Base-by-base conservation (phyloP, 1,140 invertebrate genomes). In the Ericerus pela region DNA sequence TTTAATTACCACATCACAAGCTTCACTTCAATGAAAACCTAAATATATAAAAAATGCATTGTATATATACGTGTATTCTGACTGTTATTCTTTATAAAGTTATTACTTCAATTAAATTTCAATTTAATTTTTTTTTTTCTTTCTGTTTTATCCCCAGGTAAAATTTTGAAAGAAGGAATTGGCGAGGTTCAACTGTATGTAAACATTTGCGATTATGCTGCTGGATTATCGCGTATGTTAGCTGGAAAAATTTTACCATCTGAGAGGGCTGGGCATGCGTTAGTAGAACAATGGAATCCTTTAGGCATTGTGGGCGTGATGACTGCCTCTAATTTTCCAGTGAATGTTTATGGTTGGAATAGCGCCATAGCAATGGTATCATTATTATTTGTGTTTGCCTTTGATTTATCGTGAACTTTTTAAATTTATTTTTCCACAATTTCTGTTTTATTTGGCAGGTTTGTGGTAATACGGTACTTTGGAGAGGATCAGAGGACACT, bases 311-410 rank as follows among this genome's bases (percentile, higher is more conserved):
- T 99, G 54, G 95, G 94, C 16, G 82, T 99, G 37, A 99, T 99
- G 61, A 87, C 88, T n/a, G 96, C 96, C 1, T 99, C 97, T 67
- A 99, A 99, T 70, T 99, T 99, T 70, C 96, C 96, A 0, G 82
- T 92, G 28, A 96, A 96, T 29, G 95, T 99, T 26, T 99, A 91
- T 70, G 96, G 96, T 1, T 99, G 96, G 96, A 99, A 99, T 67
- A 89, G 85, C 65, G 92, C 94, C 22, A 84, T 99, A 61, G 93
- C 95, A 8, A 80, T 95, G 82, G 82, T 86, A 65, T 20, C 18
- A 43, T 43, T 12, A n/a, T n/a, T n/a, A n/a, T n/a, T 8, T n/a
- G 6, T 8, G 18, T 11, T 20, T 11, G 6, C 18, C 12, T n/a
- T 43, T 10, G 8, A n/a, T 10, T n/a, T 8, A 8, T 11, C 6